phyloP scores from a whole-genome alignment of 2,797 vertebrate genomes.

The Tragelaphus eurycerus region DNA sequence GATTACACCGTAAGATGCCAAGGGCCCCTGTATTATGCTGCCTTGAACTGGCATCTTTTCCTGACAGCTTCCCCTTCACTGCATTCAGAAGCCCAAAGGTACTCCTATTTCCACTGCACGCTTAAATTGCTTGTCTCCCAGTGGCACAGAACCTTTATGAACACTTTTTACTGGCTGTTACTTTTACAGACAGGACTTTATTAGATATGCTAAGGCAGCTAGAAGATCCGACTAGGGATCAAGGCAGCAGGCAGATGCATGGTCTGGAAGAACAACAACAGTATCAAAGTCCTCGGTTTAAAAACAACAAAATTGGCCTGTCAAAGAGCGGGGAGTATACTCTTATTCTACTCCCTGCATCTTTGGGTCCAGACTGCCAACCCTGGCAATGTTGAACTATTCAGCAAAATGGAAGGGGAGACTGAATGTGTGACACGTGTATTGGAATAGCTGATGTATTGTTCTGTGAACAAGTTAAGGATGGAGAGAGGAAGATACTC shows the following conservation, averaged over 20 bases:
- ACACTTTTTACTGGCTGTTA: neutral
- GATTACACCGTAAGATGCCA: neutral
- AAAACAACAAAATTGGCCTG: neutral
- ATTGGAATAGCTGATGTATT: neutral
- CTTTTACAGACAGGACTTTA: conserved; percentile 5
- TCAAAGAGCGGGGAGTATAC: neutral
- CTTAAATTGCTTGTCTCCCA: neutral
- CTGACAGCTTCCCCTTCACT: conserved; percentile 9
- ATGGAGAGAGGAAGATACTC: neutral
- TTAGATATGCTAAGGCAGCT: neutral
- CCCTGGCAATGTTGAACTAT: neutral
- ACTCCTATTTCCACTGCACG: conserved; percentile 5
- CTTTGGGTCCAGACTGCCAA: neutral
- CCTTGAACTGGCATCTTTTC: neutral
- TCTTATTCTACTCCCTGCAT: neutral
- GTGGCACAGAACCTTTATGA: neutral
- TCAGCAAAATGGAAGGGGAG: neutral
- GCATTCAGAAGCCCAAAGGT: neutral
- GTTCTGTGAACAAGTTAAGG: neutral
- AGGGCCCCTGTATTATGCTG: neutral
- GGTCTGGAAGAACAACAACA: neutral
- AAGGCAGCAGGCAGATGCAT: neutral
- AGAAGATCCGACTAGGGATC: neutral
- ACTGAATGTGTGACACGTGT: neutral
- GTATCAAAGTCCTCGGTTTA: neutral